phyloP scores from a whole-genome alignment of 2,888 invertebrate species.

The Galerucella pusilla region DNA sequence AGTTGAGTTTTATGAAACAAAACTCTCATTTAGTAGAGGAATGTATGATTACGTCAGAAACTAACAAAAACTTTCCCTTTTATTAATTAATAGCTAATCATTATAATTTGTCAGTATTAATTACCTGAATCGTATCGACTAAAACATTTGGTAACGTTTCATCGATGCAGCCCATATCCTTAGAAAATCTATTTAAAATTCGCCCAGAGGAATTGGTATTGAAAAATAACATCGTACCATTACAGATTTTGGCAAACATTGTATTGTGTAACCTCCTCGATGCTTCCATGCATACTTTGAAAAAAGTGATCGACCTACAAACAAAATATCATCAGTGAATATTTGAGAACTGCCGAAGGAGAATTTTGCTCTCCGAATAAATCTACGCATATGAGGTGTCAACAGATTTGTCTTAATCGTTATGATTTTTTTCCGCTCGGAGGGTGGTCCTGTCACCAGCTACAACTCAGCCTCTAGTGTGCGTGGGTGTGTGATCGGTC shows the following conservation, averaged over 20 bases:
- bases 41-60: too few relatives aligned
- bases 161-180: conserved; percentile 74
- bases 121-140: conserved; percentile 66
- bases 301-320: conserved; percentile 66
- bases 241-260: conserved; percentile 69
- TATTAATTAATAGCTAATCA: too few relatives aligned
- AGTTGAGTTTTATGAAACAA: too few relatives aligned
- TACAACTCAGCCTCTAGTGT: too few relatives aligned
- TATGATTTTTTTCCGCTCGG: too few relatives aligned
- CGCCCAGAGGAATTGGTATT: conserved; percentile 73
- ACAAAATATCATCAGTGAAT: not conserved
- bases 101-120: not conserved
- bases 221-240: conserved; percentile 75
- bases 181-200: conserved; percentile 77
- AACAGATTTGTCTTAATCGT: too few relatives aligned
- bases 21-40: too few relatives aligned
- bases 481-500: too few relatives aligned
- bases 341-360: not conserved
- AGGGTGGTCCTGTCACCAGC: too few relatives aligned
- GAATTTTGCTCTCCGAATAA: too few relatives aligned
- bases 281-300: conserved; percentile 66
- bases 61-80: too few relatives aligned
- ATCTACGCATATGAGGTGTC: too few relatives aligned
- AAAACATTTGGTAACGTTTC: conserved; percentile 66
- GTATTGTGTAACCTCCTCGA: conserved; percentile 69